phyloP scores from a whole-genome alignment of 2,113 vertebrate species.

The Microcebus jonahi region DNA sequence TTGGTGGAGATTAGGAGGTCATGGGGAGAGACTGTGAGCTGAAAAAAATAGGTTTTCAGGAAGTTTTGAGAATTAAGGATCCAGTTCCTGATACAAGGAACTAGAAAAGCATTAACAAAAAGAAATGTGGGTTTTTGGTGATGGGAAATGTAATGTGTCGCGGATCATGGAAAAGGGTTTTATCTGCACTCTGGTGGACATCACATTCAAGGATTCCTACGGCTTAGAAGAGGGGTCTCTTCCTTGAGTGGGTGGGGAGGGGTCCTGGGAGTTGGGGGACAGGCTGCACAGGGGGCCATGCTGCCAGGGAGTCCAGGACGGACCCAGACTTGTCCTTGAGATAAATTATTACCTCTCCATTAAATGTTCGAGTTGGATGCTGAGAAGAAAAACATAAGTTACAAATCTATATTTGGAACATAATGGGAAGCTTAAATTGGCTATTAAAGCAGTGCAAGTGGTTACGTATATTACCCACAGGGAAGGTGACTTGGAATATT shows the following conservation, averaged over 20 bases:
- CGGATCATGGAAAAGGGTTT: not conserved
- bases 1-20: not conserved
- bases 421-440: slow-evolving; percentile 10
- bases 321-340: not conserved
- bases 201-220: not conserved
- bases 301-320: not conserved
- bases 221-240: not conserved
- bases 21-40: not conserved
- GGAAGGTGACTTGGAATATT: slow-evolving; percentile 10
- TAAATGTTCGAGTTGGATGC: not conserved
- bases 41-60: not conserved
- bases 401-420: slow-evolving; percentile 28
- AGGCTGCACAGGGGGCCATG: rapidly evolving
- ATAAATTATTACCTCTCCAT: not conserved
- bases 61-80: not conserved
- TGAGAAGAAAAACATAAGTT: slow-evolving; percentile 13
- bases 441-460: slow-evolving; percentile 23
- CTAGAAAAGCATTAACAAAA: not conserved
- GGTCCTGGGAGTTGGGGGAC: not conserved
- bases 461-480: not conserved
- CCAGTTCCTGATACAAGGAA: not conserved
- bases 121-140: not conserved
- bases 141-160: not conserved
- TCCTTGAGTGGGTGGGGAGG: not conserved
- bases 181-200: not conserved